phyloP scores from a whole-genome alignment of 1,140 invertebrate species.

The Tyrophagus putrescentiae region DNA sequence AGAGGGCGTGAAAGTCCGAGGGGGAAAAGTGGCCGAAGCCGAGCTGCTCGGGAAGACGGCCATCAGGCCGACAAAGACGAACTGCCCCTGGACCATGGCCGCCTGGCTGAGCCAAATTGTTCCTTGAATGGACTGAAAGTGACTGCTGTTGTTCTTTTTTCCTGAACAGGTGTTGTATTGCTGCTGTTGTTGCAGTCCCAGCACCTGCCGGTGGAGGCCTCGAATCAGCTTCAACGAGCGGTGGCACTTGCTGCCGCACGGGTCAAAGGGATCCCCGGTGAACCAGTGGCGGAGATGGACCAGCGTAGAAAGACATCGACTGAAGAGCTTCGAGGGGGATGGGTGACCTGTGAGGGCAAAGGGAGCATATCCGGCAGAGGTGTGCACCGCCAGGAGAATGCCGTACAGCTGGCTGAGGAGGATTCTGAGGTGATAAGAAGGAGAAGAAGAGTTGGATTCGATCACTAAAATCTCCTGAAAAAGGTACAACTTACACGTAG shows the following conservation, averaged over 20 bases:
- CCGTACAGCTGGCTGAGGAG: too few relatives aligned
- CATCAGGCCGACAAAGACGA: constrained; percentile 56
- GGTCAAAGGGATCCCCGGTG: constrained; percentile 41
- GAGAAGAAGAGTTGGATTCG: too few relatives aligned
- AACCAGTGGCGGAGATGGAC: constrained; percentile 61
- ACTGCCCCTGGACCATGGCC: constrained; percentile 58
- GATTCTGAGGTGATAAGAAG: too few relatives aligned
- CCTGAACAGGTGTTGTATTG: too few relatives aligned
- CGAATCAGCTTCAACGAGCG: constrained; percentile 37
- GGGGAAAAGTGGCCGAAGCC: constrained; percentile 41
- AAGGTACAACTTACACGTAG: too few relatives aligned
- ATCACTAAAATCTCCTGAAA: too few relatives aligned
- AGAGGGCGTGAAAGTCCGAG: constrained; percentile 50
- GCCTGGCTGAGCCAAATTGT: constrained; percentile 56
- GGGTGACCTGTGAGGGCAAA: constrained; percentile 36
- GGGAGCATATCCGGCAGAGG: not conserved
- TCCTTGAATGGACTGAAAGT: constrained; percentile 22
- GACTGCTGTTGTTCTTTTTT: too few relatives aligned
- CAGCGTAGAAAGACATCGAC: constrained; percentile 54
- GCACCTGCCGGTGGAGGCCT: constrained; percentile 34
- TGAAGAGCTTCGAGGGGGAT: constrained; percentile 46
- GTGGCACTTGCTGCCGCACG: constrained; percentile 33
- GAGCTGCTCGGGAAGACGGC: constrained; percentile 49
- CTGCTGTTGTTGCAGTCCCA: constrained; percentile 35
- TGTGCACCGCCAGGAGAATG: not conserved